Evolutionary conservation across 1,140 invertebrate species (phyloP), one percentile per base, ranked within the genome.

Genomic region (Halictus rubicundus): DNA sequence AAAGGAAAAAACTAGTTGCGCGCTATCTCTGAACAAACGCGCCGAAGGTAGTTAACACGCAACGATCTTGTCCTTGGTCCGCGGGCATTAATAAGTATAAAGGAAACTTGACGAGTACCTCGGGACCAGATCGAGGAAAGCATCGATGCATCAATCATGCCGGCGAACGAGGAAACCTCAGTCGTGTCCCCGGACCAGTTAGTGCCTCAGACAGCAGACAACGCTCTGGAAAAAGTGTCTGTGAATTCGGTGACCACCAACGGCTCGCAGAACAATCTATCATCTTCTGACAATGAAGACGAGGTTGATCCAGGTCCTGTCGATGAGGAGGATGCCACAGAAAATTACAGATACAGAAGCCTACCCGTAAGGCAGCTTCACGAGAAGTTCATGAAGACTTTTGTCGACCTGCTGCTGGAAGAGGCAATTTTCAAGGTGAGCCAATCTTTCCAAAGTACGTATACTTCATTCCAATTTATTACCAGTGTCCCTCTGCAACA

Each of bases 371-470:
- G 93, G 73, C 88, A 93, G 5, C 92, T 94, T 14, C 96, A 97
- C 88, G 96, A 97, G 87, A 93, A 94, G 32, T 97, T 97, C 85
- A 92, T 97, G 27, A 93, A 95, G 42, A 93, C 95, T 59, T 95
- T 95, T 66, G 92, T 96, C 5, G 96, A 97, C 68, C 91, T 97
- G 61, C 92, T 97, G 61, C 92, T 97, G 23, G 94, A 96, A 68
- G 93, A 96, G 59, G 96, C 96, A 8, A 95, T 97, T 21, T 97
- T 97, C 82, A 94, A 96, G 84, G 96, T 96, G 72, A 88, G 85
- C 49, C 2, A 16, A 25, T 49, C 39, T 23, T 63, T 6, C 9
- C 0, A n/a, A 7, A 1, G 16, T 14, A 10, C 8, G 6, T 14
- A 2, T 46, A 6, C 12, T 46, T 12, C 10, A 14, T 2, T 46